Conservation (phyloP, 2,888 invertebrate species). For the Apotomis capreana region DNA sequence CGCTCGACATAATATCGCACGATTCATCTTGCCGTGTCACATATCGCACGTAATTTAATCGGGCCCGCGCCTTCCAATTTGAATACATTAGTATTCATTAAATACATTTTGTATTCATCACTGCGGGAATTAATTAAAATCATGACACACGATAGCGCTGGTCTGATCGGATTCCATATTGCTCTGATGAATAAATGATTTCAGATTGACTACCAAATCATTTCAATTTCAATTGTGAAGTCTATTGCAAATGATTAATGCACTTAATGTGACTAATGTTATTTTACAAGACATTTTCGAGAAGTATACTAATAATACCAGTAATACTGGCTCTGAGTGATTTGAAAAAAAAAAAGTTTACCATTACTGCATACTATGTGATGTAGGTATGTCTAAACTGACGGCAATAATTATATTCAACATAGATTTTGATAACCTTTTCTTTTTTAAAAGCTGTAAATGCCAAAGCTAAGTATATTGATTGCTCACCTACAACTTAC, state of each 20-base stretch:
- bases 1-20: conserved; percentile 14
- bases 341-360: no score
- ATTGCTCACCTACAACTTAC: no score
- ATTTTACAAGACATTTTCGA: not conserved
- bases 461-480: no score
- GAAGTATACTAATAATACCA: no score
- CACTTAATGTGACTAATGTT: not conserved
- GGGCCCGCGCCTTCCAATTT: conserved; percentile 64
- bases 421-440: no score
- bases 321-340: no score
- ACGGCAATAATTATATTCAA: no score
- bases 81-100: conserved; percentile 68
- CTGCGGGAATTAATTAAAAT: conserved; percentile 62
- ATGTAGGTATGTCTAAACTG: no score
- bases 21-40: conserved; percentile 33
- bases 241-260: not conserved
- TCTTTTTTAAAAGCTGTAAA: no score
- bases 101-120: conserved; percentile 39
- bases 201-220: conserved; percentile 5
- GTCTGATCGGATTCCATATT: conserved; percentile 24
- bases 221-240: conserved; percentile 3
- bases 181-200: conserved; percentile 12
- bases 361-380: no score
- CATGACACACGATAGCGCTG: conserved; percentile 43
- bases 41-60: conserved; percentile 62